phyloP scores from a whole-genome alignment of 2,113 vertebrate genomes.

The Alces alces region DNA sequence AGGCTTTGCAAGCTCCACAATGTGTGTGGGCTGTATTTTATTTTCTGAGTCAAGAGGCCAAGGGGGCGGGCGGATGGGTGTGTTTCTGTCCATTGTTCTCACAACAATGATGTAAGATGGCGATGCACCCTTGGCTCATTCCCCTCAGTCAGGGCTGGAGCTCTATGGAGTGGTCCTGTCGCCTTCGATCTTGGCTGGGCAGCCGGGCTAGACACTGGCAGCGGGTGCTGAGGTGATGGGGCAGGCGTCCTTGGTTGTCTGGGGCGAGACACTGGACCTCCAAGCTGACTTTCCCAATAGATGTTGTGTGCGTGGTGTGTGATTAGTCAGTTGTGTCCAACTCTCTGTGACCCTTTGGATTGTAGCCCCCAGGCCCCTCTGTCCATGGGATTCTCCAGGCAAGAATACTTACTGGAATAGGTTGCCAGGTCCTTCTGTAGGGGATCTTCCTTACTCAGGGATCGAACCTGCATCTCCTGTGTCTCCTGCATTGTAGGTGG shows the following conservation, averaged over 20 bases:
- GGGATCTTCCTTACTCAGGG: not conserved
- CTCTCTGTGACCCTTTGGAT: not conserved
- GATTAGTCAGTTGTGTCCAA: not conserved
- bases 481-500: not conserved
- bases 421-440: not conserved
- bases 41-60: constrained; percentile 55
- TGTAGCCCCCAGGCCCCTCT: not conserved
- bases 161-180: not conserved
- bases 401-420: not conserved
- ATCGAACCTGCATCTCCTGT: not conserved
- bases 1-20: not conserved
- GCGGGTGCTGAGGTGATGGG: not conserved
- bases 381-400: not conserved
- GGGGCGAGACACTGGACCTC: not conserved
- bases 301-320: fast-evolving
- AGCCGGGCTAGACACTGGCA: not conserved
- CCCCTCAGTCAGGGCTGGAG: not conserved
- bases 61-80: not conserved
- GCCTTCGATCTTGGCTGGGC: not conserved
- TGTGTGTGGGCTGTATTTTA: constrained; percentile 13
- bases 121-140: not conserved
- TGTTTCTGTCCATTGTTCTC: not conserved
- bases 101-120: not conserved
- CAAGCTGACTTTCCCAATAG: not conserved
- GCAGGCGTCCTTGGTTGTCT: not conserved